phyloP scores from a whole-genome alignment of 2,113 vertebrate species.

The Chamaea fasciata region DNA sequence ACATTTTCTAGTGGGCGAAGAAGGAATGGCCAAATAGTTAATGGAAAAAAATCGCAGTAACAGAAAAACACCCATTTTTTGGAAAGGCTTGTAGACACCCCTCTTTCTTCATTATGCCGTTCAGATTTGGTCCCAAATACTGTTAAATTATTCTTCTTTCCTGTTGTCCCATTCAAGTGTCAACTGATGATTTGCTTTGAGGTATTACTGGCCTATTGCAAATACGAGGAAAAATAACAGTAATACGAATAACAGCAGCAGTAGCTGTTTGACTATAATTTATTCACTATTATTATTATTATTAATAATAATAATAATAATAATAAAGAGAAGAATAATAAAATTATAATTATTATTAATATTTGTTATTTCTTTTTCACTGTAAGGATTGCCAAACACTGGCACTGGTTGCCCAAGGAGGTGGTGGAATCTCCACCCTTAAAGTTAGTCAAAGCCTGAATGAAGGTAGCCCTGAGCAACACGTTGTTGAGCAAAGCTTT shows the following conservation, averaged over 20 bases:
- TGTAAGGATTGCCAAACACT: rapidly evolving
- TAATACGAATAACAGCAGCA: not conserved
- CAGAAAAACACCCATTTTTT: not conserved
- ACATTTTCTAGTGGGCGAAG: not conserved
- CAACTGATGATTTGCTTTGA: not conserved
- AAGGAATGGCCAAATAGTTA: not conserved
- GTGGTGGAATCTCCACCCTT: not conserved
- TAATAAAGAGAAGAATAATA: too few species aligned
- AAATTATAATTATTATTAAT: not conserved
- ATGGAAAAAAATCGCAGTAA: not conserved
- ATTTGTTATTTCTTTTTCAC: not conserved
- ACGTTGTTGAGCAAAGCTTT: not conserved
- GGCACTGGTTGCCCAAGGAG: not conserved
- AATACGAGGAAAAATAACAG: not conserved
- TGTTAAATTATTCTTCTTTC: not conserved
- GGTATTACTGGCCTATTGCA: not conserved
- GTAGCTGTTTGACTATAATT: not conserved
- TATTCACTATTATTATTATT: not conserved
- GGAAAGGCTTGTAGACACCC: not conserved
- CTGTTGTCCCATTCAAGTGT: not conserved
- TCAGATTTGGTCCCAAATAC: not conserved
- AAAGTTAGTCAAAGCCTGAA: not conserved
- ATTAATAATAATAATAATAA: too few species aligned
- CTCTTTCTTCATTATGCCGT: not conserved
- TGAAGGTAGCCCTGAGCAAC: rapidly evolving